Conservation (phyloP, 2,113 vertebrate genomes). For the Malurus cyaneus region DNA sequence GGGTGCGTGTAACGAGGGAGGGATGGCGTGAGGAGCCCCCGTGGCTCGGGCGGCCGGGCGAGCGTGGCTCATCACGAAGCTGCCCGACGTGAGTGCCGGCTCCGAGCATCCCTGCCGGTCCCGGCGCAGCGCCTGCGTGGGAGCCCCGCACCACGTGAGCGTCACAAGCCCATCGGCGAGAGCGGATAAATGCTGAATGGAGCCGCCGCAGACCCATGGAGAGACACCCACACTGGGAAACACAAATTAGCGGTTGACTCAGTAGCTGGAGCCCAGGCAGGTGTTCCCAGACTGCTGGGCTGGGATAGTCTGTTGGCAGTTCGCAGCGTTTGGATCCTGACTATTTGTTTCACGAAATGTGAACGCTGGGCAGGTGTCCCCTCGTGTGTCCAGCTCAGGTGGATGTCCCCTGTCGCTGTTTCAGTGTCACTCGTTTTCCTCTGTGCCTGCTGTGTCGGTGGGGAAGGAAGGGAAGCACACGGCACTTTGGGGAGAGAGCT, state of each 20-base stretch:
- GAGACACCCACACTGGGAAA: constrained; percentile 54
- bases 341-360: background rate
- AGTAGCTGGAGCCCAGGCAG: background rate
- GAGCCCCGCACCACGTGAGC: constrained; percentile 29
- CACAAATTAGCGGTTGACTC: constrained; percentile 30
- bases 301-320: background rate
- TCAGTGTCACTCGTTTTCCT: background rate
- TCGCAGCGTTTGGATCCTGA: background rate
- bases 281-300: background rate
- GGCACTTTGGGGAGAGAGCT: background rate
- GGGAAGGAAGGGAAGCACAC: background rate
- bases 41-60: background rate
- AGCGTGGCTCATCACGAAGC: background rate
- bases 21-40: background rate
- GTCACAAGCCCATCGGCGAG: constrained; percentile 1
- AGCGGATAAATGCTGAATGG: constrained; percentile 64
- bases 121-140: background rate
- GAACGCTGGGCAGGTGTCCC: background rate
- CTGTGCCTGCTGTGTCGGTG: background rate
- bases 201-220: constrained; percentile 25
- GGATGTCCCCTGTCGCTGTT: background rate
- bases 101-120: background rate
- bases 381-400: background rate
- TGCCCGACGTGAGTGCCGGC: background rate
- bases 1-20: fast-evolving